Base-by-base conservation (phyloP, 2,888 invertebrate genomes). In the Nomada flava region DNA sequence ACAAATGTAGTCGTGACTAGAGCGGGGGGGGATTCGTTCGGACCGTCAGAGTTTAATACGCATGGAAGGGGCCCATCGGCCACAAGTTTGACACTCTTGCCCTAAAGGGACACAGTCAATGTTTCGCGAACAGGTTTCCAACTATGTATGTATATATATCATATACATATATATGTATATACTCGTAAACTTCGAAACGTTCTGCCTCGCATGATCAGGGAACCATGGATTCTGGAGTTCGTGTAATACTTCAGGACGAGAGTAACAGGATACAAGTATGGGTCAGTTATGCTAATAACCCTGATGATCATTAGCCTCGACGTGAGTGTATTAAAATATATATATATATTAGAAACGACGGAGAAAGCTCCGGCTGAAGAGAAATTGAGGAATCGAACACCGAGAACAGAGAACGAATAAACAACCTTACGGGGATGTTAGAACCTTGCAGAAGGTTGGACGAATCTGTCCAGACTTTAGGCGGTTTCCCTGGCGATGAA, bases 201-300 rank as follows among this genome's bases (percentile, higher is more conserved):
- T 82, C 80, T 84, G 90, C 89, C 91, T 90, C 91, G 89, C 89
- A 91, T 91, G 92, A 92, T 86, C 89, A 90, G 92, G 92, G 88
- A 87, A 90, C 50, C 88, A 92, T 88, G 83, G 44, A 52, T 47
- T 2, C 23, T 11, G 67, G 71, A 50, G 47, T 29, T 64, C 60
- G 59, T 18, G 55, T 55, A 71, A 57, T 65, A 80, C 7, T 64
- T 70, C 68, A 69, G 72, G 80, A 65, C 47, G 70, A 60, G 60
- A 53, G 67, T 75, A 83, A 84, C 77, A 79, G 82, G 84, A 77
- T 68, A 72, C 18, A 79, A 86, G 85, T 79, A 86, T 72, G 53
- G 55, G 55, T 64, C 59, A 82, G 78, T 73, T 78, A 75, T 73
- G 55, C 70, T 60, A 60, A 73, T 53, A 10, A n/a, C 13, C 9